phyloP scores from a whole-genome alignment of 2,888 invertebrate species.

The Acleris laterana region DNA sequence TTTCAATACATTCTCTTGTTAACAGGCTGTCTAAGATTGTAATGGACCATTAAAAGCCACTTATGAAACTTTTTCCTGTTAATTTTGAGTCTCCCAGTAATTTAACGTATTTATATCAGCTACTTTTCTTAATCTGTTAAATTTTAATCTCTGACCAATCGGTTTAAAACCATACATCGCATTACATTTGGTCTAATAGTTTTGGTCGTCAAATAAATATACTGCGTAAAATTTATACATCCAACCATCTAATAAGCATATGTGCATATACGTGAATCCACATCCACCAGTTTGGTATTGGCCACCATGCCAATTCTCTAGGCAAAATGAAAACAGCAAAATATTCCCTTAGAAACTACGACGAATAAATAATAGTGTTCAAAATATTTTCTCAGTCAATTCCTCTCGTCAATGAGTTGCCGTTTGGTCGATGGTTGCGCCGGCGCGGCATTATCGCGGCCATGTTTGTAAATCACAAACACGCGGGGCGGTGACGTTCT shows the following conservation, averaged over 20 bases:
- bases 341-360: slow-evolving; percentile 43
- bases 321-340: neutral
- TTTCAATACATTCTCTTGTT: slow-evolving; percentile 26
- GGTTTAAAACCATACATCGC: too few relatives aligned
- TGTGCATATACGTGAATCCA: neutral
- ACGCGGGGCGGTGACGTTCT: slow-evolving; percentile 42
- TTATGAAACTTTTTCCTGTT: neutral
- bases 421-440: slow-evolving; percentile 50
- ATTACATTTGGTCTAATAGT: too few relatives aligned
- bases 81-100: too few relatives aligned
- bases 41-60: neutral
- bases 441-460: slow-evolving; percentile 41
- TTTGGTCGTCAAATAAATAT: too few relatives aligned
- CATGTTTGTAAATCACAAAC: slow-evolving; percentile 52
- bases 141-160: too few relatives aligned
- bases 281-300: neutral
- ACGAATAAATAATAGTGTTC: slow-evolving; percentile 36
- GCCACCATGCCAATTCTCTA: neutral
- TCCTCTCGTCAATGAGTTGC: slow-evolving; percentile 42
- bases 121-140: too few relatives aligned
- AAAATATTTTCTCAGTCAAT: slow-evolving; percentile 55
- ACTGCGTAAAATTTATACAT: too few relatives aligned
- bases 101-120: too few relatives aligned
- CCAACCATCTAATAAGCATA: too few relatives aligned
- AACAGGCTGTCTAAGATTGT: slow-evolving; percentile 2